Evolutionary conservation across 2,888 invertebrate species (phyloP).

Genomic region (Lasioglossum zephyrum): DNA sequence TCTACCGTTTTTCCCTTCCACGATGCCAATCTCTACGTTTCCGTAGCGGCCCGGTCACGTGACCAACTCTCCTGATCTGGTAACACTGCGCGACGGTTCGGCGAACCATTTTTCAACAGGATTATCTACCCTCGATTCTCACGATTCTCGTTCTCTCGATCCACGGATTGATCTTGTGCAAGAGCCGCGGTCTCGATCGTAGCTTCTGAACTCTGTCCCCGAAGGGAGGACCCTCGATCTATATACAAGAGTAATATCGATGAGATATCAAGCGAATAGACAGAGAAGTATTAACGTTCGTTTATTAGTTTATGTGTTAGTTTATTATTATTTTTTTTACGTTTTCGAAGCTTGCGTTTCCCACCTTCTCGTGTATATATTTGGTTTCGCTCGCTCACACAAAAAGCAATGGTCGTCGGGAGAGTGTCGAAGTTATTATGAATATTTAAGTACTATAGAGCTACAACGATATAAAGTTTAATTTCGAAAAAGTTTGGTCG

Average conservation of each 20-base stretch:
- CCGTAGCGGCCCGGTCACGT: too few relatives aligned
- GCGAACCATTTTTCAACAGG: constrained; percentile 43
- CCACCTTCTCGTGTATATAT: constrained; percentile 23
- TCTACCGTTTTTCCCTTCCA: too few relatives aligned
- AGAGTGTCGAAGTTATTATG: constrained; percentile 64
- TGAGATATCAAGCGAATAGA: constrained; percentile 61
- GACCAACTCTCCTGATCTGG: too few relatives aligned
- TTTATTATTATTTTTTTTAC: background rate
- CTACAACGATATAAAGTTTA: constrained; percentile 61
- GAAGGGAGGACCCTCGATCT: constrained; percentile 40
- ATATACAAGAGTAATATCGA: constrained; percentile 64
- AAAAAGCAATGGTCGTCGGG: constrained; percentile 56
- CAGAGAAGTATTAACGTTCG: constrained; percentile 47
- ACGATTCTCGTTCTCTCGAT: background rate
- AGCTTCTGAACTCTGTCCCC: constrained; percentile 19
- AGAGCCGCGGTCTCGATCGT: constrained; percentile 26
- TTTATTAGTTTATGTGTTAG: background rate
- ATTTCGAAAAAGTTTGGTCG: constrained; percentile 56
- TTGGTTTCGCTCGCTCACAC: constrained; percentile 34
- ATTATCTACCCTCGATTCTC: constrained; percentile 25
- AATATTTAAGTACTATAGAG: constrained; percentile 55
- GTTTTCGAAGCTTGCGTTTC: constrained; percentile 36
- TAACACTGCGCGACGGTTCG: background rate
- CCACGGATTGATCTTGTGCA: background rate
- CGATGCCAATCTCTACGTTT: too few relatives aligned